Percentiles rank a stretch among this genome's conserved stretches.
Conservation (phyloP, 2,797 vertebrate genomes). For the Mycteria americana region DNA sequence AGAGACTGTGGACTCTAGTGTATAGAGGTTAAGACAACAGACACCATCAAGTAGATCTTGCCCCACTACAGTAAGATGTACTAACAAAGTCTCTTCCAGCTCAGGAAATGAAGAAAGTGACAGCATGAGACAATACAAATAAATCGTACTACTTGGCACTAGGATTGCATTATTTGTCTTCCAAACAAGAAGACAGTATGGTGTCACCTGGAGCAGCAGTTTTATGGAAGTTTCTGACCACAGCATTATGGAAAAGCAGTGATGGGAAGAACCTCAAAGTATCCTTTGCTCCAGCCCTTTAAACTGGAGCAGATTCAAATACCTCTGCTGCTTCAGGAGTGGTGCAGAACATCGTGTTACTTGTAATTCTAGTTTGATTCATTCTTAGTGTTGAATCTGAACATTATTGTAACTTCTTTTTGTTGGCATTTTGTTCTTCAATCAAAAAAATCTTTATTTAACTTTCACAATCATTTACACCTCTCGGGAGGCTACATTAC, state of each 20-base stretch:
- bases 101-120: background rate
- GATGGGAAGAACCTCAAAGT: background rate
- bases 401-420: background rate
- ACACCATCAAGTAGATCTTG: background rate
- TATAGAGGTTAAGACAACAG: background rate
- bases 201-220: background rate
- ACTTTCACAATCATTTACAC: background rate
- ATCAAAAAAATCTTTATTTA: background rate
- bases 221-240: constrained; percentile 9
- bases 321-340: background rate
- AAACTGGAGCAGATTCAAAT: background rate
- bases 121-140: background rate
- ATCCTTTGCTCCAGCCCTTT: background rate
- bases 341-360: background rate
- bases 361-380: background rate
- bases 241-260: background rate
- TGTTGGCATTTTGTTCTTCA: background rate
- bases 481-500: background rate
- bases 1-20: background rate
- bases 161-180: constrained; percentile 4
- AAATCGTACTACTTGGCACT: background rate
- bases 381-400: background rate
- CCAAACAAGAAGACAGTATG: background rate
- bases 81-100: background rate
- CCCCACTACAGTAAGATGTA: background rate